Evolutionary conservation across 2,888 invertebrate species (phyloP).

Genomic region (Campoplex capitator): DNA sequence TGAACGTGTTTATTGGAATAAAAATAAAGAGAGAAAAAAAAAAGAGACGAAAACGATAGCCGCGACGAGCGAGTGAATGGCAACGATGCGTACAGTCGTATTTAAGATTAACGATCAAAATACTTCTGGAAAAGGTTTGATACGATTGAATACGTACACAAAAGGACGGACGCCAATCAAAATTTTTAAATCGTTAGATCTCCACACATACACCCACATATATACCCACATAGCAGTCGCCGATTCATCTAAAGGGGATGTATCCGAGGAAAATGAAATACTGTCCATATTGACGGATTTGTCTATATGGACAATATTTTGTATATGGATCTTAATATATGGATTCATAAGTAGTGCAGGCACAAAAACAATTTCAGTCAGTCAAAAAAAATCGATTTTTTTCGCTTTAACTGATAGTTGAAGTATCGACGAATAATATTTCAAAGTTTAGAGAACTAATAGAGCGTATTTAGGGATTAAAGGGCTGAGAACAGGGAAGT

Average conservation of each 20-base stretch:
- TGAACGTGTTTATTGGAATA: slow-evolving; percentile 33
- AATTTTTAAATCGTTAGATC: slow-evolving; percentile 32
- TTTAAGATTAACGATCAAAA: slow-evolving; percentile 47
- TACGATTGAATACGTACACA: slow-evolving; percentile 57
- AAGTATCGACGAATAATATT: no score
- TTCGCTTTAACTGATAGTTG: no score
- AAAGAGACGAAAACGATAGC: background rate
- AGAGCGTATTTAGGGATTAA: no score
- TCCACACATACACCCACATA: background rate
- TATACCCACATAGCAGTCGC: background rate
- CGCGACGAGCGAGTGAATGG: background rate
- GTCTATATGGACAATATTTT: no score
- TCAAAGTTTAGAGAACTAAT: no score
- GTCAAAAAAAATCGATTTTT: no score
- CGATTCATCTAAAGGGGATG: slow-evolving; percentile 10
- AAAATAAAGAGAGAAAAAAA: slow-evolving; percentile 2
- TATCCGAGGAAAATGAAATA: background rate
- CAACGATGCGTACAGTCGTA: background rate
- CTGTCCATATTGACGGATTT: background rate
- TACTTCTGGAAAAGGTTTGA: slow-evolving; percentile 55
- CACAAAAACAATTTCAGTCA: background rate
- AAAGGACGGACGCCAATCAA: slow-evolving; percentile 21
- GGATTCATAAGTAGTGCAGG: no score
- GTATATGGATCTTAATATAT: no score
- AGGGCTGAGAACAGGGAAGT: no score